Evolutionary conservation across 2,797 vertebrate species (phyloP), one percentile per base, ranked within the genome.

Genomic region (Leucoraja ocellata): DNA sequence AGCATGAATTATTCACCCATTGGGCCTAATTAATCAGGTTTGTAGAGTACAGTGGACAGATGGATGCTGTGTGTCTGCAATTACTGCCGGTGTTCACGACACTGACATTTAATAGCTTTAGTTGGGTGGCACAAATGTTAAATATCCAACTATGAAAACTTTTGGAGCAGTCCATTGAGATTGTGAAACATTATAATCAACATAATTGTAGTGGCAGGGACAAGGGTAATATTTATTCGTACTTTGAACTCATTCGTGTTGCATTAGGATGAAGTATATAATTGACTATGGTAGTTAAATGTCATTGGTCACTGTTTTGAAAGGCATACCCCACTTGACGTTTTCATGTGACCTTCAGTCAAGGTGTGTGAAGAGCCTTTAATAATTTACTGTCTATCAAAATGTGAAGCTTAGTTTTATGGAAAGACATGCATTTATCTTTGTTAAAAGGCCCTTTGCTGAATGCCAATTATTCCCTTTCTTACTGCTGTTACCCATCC

Each of bases 1-100:
- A 71, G 36, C 90, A 39, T 92, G n/a, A 92, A 92, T 92, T 92
- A 92, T 92, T 92, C 68, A 92, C 76, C 5, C 5, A n/a, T 76
- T 76, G 39, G 54, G 23, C 39, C 71, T 76, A 76, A 92, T 92
- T 91, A 91, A 91, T 32, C 11, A 92, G 73, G 39, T 91, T 71
- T 76, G 5, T 74, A 0, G 68, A 28, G 16, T 32, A 16, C 13
- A 71, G 68, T 18, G 58, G 13, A 63, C 65, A 58, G 71, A 92
- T 92, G 68, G 39, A 8, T 28, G 76, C 18, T 91, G 21, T 91
- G 32, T 14, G 71, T 92, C 39, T 92, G 90, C 54, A 58, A 76
- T 76, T 25, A 76, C 54, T 92, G 39, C 88, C 65, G 39, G 32
- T 91, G 16, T 36, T 71, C 18, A 32, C 21, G 63, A 91, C 39